Conservation (phyloP, 2,113 vertebrate genomes). For the Barbus barbus region DNA sequence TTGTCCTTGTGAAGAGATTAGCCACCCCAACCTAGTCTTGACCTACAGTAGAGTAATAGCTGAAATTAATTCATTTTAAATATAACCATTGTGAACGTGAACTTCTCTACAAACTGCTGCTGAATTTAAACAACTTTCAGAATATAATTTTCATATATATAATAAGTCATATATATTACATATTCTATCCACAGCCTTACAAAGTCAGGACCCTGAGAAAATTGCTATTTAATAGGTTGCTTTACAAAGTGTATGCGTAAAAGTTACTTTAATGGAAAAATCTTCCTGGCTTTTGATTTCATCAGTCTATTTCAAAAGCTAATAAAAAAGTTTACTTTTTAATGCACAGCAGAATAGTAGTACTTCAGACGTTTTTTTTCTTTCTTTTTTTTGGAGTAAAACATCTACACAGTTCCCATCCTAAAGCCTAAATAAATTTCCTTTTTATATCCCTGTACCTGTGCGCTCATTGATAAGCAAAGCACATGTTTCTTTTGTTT, state of each 20-base stretch:
- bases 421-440: neutral
- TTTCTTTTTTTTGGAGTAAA: too few relatives aligned
- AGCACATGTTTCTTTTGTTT: neutral
- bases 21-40: neutral
- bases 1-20: neutral
- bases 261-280: neutral
- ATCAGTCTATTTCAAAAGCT: neutral
- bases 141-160: neutral
- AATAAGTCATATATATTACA: too few relatives aligned
- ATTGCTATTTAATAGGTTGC: neutral
- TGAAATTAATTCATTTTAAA: neutral
- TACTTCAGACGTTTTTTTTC: neutral
- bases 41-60: neutral
- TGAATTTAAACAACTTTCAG: neutral
- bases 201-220: neutral
- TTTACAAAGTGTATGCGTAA: neutral
- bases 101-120: neutral
- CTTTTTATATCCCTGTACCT: neutral
- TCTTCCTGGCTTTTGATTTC: neutral
- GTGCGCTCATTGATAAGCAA: neutral
- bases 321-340: constrained; percentile 3
- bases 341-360: neutral
- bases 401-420: neutral
- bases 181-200: neutral
- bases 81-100: neutral